A percentile compares a stretch with the other conserved stretches of the same genome.
These are phyloP conservation scores for Plutomurus gul DNA, from an alignment of 1,140 invertebrate genomes.

Conservation along the genomic window DNA sequence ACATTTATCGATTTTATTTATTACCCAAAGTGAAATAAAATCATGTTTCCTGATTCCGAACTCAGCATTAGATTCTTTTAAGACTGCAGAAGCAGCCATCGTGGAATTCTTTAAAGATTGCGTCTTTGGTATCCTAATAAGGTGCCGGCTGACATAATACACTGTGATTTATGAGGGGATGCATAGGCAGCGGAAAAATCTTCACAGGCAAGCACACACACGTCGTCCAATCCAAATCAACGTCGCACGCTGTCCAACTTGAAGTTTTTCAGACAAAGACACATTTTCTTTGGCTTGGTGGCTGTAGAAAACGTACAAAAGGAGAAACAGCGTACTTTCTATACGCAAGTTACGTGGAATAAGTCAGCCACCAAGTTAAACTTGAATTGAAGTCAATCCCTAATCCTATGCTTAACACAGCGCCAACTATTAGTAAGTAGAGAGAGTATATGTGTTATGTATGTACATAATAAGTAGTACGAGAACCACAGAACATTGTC, in stretches of 20 bases:
- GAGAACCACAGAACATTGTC: background rate
- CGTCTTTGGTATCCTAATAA: slow-evolving; percentile 3
- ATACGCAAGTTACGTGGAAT: background rate
- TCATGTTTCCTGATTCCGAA: too few relatives aligned
- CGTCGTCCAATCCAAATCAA: slow-evolving; percentile 1
- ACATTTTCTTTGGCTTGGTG: background rate
- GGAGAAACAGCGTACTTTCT: background rate
- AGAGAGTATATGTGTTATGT: too few relatives aligned
- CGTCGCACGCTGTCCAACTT: slow-evolving; percentile 21
- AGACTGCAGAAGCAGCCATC: background rate
- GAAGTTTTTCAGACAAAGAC: slow-evolving; percentile 26
- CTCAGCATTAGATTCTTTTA: background rate
- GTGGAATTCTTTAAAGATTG: background rate
- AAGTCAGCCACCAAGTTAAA: slow-evolving; percentile 4
- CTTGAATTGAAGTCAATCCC: background rate
- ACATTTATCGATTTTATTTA: too few relatives aligned
- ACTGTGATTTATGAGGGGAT: slow-evolving; percentile 26
- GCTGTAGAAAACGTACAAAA: background rate
- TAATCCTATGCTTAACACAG: background rate
- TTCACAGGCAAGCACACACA: slow-evolving; percentile 24
- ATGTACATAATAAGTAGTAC: background rate
- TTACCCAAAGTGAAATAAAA: too few relatives aligned
- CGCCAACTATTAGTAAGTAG: background rate
- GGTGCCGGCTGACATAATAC: slow-evolving; percentile 22
- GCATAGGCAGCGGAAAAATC: slow-evolving; percentile 17